A percentile compares a stretch with the other conserved stretches of the same genome.
Conservation (phyloP, 1,140 invertebrate species). For the Tyrophagus putrescentiae region DNA sequence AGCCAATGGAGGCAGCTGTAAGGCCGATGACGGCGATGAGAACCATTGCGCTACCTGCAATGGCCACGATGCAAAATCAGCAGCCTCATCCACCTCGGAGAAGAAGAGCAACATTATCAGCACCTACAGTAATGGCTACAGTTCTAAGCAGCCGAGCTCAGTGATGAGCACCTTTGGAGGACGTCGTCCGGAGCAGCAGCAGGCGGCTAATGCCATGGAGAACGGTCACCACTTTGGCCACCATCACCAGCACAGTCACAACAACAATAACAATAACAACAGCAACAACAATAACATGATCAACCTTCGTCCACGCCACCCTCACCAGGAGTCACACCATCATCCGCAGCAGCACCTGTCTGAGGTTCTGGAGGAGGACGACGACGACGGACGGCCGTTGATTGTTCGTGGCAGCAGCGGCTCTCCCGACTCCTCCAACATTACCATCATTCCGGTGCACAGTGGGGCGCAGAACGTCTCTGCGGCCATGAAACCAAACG, state of each 20-base stretch:
- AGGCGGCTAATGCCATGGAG: too few species aligned
- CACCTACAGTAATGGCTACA: not conserved
- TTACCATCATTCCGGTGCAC: constrained; percentile 10
- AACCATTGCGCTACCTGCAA: not conserved
- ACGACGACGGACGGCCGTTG: not conserved
- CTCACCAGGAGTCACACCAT: not conserved
- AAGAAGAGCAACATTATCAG: not conserved
- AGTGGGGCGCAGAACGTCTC: constrained; percentile 12
- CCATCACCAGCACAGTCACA: too few species aligned
- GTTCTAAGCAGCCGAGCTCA: too few species aligned
- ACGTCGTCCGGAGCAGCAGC: too few species aligned
- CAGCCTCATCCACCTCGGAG: too few species aligned
- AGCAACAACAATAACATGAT: not conserved
- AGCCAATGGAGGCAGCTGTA: not conserved
- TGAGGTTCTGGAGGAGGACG: not conserved
- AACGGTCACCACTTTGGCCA: too few species aligned
- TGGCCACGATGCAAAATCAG: too few species aligned
- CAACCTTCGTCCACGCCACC: not conserved
- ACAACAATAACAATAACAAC: not conserved
- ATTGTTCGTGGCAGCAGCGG: not conserved
- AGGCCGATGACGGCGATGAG: not conserved
- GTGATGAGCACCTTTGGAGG: too few species aligned
- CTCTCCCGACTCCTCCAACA: not conserved
- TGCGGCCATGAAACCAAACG: not conserved
- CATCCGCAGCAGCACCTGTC: not conserved